Base-by-base conservation (phyloP, 2,113 vertebrate genomes). In the Percopsis transmontana region DNA sequence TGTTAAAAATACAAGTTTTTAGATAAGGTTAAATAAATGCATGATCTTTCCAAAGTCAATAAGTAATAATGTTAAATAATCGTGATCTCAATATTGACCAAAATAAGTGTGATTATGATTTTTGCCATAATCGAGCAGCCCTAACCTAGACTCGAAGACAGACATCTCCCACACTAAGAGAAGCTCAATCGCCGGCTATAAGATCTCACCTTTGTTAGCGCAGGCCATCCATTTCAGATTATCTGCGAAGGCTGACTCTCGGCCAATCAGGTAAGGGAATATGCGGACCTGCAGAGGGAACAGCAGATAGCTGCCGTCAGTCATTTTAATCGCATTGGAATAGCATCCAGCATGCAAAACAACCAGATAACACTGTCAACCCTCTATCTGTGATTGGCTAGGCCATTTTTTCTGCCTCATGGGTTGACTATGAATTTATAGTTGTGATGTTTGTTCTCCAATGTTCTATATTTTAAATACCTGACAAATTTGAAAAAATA, bases 171-270 rank as follows among this genome's bases (percentile, higher is more conserved):
- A n/a, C 18, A 16, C 48, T 50, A 19, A 50, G 5, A 15, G 19
- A 20, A 60, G 33, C 10, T 38, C 38, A 48, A 54, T 15, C 1
- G 45, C 47, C 1, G 42, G 59, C 40, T 54, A 21, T 59, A 58
- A 69, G 42, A 78, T 68, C 84, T 68, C 71, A 99, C 97, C 97
- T 98, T 99, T 99, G 88, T 99, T 99, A 68, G 96, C 96, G 82
- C 97, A 99, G 15, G 97, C 97, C 96, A 99, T 99, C 97, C 97
- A 99, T 90, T 99, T 99, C 50, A 99, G 90, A 77, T 99, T 99
- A 88, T 99, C 96, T 69, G 97, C 96, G 81, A 99, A 99, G 52
- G 96, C 96, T 39, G 95, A 95, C 87, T 99, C 97, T 76, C 97
- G 94, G 83, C 97, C 97, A 87, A 93, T 92, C 78, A 92, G 82